Evolutionary conservation across 2,888 invertebrate species (phyloP), one percentile per base, ranked within the genome.

Genomic region (Polydrusus cervinus): DNA sequence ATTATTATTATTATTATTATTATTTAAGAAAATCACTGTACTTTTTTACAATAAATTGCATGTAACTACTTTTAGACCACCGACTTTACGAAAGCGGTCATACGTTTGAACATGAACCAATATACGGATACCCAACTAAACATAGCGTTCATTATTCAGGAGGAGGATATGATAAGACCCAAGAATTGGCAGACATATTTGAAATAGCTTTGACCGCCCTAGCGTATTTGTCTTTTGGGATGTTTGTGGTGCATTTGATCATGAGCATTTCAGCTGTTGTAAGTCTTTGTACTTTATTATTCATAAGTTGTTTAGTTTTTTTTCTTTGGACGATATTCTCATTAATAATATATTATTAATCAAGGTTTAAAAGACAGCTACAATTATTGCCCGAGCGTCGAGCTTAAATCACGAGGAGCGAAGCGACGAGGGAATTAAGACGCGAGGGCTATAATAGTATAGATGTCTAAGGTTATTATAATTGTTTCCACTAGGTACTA

Each of bases 151-250:
- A 43, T 34, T 18, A 72, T 14, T 8, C 57, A 47, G 53, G 30
- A 14, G 11, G 47, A 47, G 53, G 30, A 14, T 61, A 73, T 43
- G 57, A 60, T 51, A 85, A 91, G 76, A 91, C 92, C 9, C 88
- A 95, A 20, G 91, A 92, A 0, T 85, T 95, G 25, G 90, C 90
- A 10, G 93, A 95, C 80, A 89, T 95, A 47, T 94, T 94, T 80
- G 95, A 95, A 76, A 92, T 95, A 75, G 94, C 94, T 0, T 88
- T 95, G 25, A 95, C 95, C 0, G 94, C 94, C 0, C 89, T 95
- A 45, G 95, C 95, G 0, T 95, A 93, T 83, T 85, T 95, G 10
- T 93, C 95, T 0, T 95, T 95, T 81, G 94, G 94, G 38, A 91
- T 94, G 88, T 95, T 95, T 81, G 88, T 94, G 13, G 88, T 95